Evolutionary conservation across 2,113 vertebrate species (phyloP).

Genomic region (Tursiops truncatus): DNA sequence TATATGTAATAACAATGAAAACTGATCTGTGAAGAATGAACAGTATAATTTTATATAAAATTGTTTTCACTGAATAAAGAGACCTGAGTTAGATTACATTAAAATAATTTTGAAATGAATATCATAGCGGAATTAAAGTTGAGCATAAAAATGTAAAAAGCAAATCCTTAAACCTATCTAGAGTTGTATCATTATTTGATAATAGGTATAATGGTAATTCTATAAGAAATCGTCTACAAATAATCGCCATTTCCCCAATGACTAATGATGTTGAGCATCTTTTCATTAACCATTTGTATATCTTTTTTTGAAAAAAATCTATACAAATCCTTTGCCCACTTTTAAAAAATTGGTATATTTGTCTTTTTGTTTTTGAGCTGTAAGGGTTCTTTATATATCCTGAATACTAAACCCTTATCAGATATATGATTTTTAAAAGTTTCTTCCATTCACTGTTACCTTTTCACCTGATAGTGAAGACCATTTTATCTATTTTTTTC

Average conservation of each 20-base stretch:
- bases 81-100: neutral
- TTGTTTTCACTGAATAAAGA: neutral
- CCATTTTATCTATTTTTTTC: no score
- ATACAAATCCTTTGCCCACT: no score
- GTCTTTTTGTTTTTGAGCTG: no score
- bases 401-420: no score
- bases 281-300: no score
- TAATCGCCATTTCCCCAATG: neutral
- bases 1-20: neutral
- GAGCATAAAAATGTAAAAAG: conserved; percentile 30
- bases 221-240: neutral
- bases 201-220: neutral
- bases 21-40: neutral
- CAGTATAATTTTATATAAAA: conserved; percentile 20
- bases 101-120: conserved; percentile 18
- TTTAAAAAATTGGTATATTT: no score
- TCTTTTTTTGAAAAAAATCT: no score
- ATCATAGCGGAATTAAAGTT: neutral
- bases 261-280: no score
- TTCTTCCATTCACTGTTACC: no score
- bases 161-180: neutral
- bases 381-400: no score
- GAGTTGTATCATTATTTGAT: conserved; percentile 9
- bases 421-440: no score
- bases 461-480: no score